Conservation (phyloP, 1,140 invertebrate genomes). For the Heliconius melpomene region DNA sequence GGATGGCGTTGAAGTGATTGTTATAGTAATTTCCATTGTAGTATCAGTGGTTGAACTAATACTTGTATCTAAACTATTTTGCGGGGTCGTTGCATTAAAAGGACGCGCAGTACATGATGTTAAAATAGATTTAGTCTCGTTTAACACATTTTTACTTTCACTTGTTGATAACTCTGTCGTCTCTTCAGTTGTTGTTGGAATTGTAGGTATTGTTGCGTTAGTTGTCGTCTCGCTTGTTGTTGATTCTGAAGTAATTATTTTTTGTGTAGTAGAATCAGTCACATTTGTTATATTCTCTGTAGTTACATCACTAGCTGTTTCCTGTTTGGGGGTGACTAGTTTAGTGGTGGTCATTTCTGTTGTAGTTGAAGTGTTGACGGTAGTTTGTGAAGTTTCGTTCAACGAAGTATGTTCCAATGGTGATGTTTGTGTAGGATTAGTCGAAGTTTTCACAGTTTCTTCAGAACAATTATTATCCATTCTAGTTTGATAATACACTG, state of each 20-base stretch:
- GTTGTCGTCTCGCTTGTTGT: not conserved
- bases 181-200: not conserved
- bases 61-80: not conserved
- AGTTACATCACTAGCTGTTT: not conserved
- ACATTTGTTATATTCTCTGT: not conserved
- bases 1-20: conserved; percentile 1
- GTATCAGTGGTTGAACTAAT: not conserved
- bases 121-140: not conserved
- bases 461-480: not conserved
- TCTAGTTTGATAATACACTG: not conserved
- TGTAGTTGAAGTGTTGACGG: conserved; percentile 17
- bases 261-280: not conserved
- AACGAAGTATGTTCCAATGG: not conserved
- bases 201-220: conserved; percentile 5
- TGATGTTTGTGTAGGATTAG: not conserved
- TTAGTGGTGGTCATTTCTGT: conserved; percentile 9
- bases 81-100: not conserved
- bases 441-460: not conserved
- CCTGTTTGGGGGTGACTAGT: not conserved
- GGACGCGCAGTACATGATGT: not conserved
- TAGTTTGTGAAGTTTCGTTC: not conserved
- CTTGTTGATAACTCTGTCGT: not conserved
- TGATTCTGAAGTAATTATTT: conserved; percentile 16
- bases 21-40: conserved; percentile 9
- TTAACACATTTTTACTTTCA: not conserved